Evolutionary conservation across 2,888 invertebrate species (phyloP), one percentile per base, ranked within the genome.

Genomic region (Tipula helvola): DNA sequence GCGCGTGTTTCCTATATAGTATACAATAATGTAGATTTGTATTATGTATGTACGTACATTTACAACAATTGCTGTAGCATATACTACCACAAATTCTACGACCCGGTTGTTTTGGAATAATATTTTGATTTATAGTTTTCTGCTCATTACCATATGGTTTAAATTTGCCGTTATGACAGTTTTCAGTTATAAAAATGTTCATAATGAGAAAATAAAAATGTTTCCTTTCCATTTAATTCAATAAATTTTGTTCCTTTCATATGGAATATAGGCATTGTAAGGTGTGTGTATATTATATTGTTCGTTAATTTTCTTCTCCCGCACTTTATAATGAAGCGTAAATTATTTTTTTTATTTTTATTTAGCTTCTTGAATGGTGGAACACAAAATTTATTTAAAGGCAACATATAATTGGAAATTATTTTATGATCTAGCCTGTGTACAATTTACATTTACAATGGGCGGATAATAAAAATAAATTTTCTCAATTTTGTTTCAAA

Each of bases 91-190:
- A 18, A 71, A 71, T 71, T 71, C 28, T 71, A 10, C 28, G 71
- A 71, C 71, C 71, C 10, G 71, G 10, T 71, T 71, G 71, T 71
- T 71, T 71, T 71, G 71, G 7, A 28, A 3, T 52, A n/a, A n/a
- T 52, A 28, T 71, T 71, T 28, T 71, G 71, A 71, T 71, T 71
- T 71, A 71, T 71, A 71, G 71, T 71, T 18, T 57, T 44, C 18
- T 71, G n/a, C 71, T 71, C 71, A 71, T 71, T 71, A n/a, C 71
- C 71, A 71, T 71, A 71, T 71, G 71, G 71, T 71, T 71, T 71
- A 57, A 57, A 57, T 57, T 71, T 18, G 71, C 71, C n/a, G 28
- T 71, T 71, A 71, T 71, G 28, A 71, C 71, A 71, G 1, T 71
- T 71, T 71, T 28, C 71, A 71, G 71, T 16, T 57, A 71, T 71